These are phyloP conservation scores for Oryzaephilus surinamensis DNA, from an alignment of 1,140 invertebrate genomes.

Conservation along the genomic window DNA sequence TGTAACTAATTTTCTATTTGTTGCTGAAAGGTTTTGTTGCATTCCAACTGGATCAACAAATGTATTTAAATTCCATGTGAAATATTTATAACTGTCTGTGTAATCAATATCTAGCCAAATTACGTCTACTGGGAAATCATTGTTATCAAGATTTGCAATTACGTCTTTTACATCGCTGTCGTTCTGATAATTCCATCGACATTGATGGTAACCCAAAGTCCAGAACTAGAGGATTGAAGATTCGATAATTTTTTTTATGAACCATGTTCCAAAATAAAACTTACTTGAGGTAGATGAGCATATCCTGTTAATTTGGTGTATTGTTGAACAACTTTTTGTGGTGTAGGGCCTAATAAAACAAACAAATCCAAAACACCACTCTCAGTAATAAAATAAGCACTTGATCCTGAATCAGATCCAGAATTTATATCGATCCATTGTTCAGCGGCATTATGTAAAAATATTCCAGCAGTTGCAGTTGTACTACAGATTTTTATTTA, in stretches of 20 bases:
- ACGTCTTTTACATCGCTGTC: constrained; percentile 54
- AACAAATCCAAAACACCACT: constrained; percentile 88
- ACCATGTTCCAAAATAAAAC: constrained; percentile 44
- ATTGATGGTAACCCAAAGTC: constrained; percentile 63
- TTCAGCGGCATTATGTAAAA: constrained; percentile 95
- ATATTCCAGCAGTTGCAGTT: constrained; percentile 84
- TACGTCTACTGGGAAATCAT: constrained; percentile 61
- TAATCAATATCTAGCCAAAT: constrained; percentile 71
- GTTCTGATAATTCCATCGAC: constrained; percentile 66
- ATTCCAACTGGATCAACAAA: constrained; percentile 54
- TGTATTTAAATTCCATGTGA: constrained; percentile 55
- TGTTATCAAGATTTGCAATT: constrained; percentile 46
- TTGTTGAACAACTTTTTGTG: constrained; percentile 76
- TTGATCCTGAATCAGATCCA: constrained; percentile 42
- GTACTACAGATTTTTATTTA: constrained; percentile 62
- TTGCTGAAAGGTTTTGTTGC: constrained; percentile 70
- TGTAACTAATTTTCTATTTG: constrained; percentile 57
- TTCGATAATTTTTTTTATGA: too few species aligned
- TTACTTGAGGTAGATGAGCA: constrained; percentile 39
- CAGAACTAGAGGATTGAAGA: constrained; percentile 39
- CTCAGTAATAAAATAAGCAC: constrained; percentile 79
- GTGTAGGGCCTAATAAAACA: constrained; percentile 75
- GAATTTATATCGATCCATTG: constrained; percentile 92
- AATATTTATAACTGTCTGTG: constrained; percentile 61
- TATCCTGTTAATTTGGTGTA: constrained; percentile 77